Conservation (phyloP, 2,888 invertebrate species). For the Torymus aiolomorphi region DNA sequence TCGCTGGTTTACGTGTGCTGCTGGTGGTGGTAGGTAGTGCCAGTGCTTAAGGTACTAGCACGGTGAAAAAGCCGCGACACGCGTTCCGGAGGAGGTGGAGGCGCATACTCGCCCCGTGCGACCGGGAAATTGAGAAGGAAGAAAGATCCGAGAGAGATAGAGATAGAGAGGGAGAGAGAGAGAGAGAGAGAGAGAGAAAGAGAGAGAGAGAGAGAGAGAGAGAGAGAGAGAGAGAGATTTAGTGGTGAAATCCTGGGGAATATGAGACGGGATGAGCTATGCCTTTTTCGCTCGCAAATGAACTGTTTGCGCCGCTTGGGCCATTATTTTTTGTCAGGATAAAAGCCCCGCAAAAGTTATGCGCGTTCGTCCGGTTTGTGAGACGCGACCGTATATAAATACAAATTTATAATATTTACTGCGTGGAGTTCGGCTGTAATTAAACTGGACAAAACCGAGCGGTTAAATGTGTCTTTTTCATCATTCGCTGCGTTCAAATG, state of each 20-base stretch:
- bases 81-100: not conserved
- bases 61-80: conserved; percentile 32
- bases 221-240: conserved; percentile 29
- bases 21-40: too few species aligned
- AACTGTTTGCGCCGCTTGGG: conserved; percentile 26
- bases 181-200: too few species aligned
- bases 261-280: conserved; percentile 42
- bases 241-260: conserved; percentile 45
- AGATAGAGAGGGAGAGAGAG: too few species aligned
- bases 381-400: not conserved
- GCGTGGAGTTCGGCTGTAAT: not conserved
- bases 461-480: too few species aligned
- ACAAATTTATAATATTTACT: conserved; percentile 7
- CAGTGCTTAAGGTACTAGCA: too few species aligned
- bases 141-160: not conserved
- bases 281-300: conserved; percentile 31
- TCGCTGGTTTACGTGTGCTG: not conserved
- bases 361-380: too few species aligned
- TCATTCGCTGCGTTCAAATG: too few species aligned
- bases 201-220: too few species aligned
- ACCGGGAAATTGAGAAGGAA: conserved; percentile 34
- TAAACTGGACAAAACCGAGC: not conserved
- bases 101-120: not conserved
- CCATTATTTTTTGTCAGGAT: conserved; percentile 23
- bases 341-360: not conserved